Evolutionary conservation across 2,797 vertebrate genomes (phyloP).

Genomic region (Poeciliopsis paucimaculata): DNA sequence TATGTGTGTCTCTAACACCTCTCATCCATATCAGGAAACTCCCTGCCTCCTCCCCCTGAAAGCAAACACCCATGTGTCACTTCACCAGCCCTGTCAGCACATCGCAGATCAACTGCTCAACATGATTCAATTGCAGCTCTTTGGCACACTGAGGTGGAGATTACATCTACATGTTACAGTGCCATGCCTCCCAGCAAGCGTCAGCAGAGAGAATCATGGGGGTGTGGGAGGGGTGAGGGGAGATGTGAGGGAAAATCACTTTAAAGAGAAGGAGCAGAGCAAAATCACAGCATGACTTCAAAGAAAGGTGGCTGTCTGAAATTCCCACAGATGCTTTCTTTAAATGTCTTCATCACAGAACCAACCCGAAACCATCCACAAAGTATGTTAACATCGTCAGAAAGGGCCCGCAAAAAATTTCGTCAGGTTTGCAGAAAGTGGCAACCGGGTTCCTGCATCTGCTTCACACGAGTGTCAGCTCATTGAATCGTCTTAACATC

Average conservation of each 20-base stretch:
- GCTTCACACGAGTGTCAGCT: conserved; percentile 43
- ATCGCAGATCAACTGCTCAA: conserved; percentile 64
- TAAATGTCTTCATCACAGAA: conserved; percentile 34
- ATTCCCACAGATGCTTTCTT: conserved; percentile 20
- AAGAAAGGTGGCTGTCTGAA: conserved; percentile 49
- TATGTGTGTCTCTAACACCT: conserved; percentile 26
- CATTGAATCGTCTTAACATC: conserved; percentile 39
- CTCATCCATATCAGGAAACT: conserved; percentile 25
- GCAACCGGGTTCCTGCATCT: conserved; percentile 1
- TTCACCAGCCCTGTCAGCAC: conserved; percentile 65
- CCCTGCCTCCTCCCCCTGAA: conserved; percentile 52
- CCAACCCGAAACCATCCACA: conserved; percentile 21
- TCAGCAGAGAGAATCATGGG: conserved; percentile 11
- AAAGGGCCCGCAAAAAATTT: conserved; percentile 10
- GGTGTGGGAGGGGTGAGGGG: background rate
- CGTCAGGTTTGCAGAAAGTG: conserved; percentile 11
- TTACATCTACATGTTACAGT: conserved; percentile 66
- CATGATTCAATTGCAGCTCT: conserved; percentile 56
- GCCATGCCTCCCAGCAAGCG: conserved; percentile 60
- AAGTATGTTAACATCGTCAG: conserved; percentile 29
- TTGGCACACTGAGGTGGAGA: conserved; percentile 67
- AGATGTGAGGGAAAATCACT: background rate
- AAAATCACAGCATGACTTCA: conserved; percentile 50
- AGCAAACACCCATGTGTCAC: conserved; percentile 72
- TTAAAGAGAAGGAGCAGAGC: conserved; percentile 9